Evolutionary conservation across 92 coral and sea anemone genomes (phyloP), one percentile per base, ranked within the genome.

Genomic region (Zoanthus solanderi): DNA sequence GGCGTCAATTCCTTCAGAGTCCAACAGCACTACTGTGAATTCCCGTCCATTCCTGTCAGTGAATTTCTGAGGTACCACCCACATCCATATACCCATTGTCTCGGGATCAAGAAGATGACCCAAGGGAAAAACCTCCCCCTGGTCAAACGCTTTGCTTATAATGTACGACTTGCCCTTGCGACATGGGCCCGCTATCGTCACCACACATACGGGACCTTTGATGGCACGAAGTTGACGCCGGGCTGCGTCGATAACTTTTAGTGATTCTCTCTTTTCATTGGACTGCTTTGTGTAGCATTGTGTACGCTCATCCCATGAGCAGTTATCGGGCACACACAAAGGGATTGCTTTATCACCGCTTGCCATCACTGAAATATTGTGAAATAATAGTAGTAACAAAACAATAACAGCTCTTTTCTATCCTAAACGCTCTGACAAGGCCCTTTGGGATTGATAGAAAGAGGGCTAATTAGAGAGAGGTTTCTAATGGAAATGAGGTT

Each of bases 1-100:
- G 9, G 98, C 88, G 65, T 95, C 94, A 28, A 92, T 93, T 54
- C 96, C 98, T 47, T 93, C 98, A 7, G 98, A 93, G 83, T 95
- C 98, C 31, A 95, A 76, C 75, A 95, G 92, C 32, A 95, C 92
- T 67, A 95, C 94, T 11, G 94, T 95, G 67, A 93, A 90, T 48
- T 88, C 91, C 47, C 93, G 86, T 48, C 90, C 94, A 23, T 88
- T 80, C 16, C 63, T 50, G 72, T 90, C 88, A 18, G 48, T 52
- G 72, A 14, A 83, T 34, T 58, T 83, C 65, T 89, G 46, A 0
- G 71, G 58, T 37, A 83, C 88, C 45, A 89, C 84, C 88, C 88
- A 89, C 84, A 92, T 84, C 95, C 95, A 92, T 53, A 92, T 88
- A 9, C 95, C 95, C 78, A 90, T 87, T 17, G 95, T 92, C 88